Base-by-base conservation (phyloP, 2,113 vertebrate species). In the Otocyon megalotis region DNA sequence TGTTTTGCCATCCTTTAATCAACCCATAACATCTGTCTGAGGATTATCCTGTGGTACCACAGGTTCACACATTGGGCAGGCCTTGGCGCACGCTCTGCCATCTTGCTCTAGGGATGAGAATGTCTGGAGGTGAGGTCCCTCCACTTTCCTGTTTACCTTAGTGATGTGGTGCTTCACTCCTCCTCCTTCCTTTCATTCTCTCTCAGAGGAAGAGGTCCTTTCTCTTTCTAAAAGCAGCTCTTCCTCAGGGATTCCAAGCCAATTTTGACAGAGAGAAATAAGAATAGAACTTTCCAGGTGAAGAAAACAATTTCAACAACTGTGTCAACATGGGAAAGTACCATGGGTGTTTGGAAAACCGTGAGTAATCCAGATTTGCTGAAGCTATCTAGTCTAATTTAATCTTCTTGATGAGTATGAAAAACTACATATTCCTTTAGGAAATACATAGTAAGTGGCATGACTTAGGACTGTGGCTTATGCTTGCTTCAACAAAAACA, bases 231-330 rank as follows among this genome's bases (percentile, higher is more conserved):
- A 74, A 79, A 37, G 28, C 54, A 91, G 19, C 30, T 50, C 56
- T 82, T 92, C 12, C 32, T 65, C 22, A 8, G 37, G 58, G 15
- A 62, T 5, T 4, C 54, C 35, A 30, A 77, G 74, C 43, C 14
- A 37, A 65, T 83, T 83, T 72, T 83, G 32, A 56, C 20, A 86
- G n/a, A 26, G 22, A 92, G 48, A 94, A 92, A 81, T 43, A 37
- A 82, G 11, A 92, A 43, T 3, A 60, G 30, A 79, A 30, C 26
- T 85, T 93, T 79, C 16, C 63, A 95, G 54, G 19, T 56, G 9
- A 97, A 79, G 43, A 71, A 76, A 94, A 77, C 11, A 48, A 89
- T 79, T 86, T 93, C 53, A 60, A 20, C 43, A 69, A 30, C 50
- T 28, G 35, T n/a, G 9, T 69, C 54, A 71, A 84, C 37, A 83